Conservation (phyloP, 1,140 invertebrate species). For the Eumeta japonica region DNA sequence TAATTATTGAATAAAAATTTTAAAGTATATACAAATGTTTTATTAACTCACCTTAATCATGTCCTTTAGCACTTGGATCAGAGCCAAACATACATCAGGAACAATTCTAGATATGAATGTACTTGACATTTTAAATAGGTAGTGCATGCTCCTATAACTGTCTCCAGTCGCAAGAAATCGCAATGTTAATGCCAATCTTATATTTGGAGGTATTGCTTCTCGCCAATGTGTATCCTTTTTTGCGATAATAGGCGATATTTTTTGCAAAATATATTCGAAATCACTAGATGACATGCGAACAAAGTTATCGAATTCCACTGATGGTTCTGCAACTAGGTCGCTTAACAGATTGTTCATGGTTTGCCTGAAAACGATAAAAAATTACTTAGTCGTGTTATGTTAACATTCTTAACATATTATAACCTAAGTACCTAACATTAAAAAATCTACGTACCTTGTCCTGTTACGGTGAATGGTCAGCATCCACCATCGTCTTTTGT, state of each 20-base stretch:
- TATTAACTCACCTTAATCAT: conserved; percentile 10
- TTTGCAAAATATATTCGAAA: conserved; percentile 12
- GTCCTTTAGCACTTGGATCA: conserved; percentile 8
- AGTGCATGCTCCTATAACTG: conserved; percentile 10
- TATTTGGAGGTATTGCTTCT: conserved; percentile 10
- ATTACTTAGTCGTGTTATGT: conserved; percentile 1
- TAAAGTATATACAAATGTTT: conserved; percentile 5
- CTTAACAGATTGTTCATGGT: too few relatives aligned
- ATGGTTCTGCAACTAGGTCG: conserved; percentile 6
- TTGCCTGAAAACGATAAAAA: too few relatives aligned
- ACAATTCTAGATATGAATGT: conserved; percentile 10
- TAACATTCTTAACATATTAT: conserved; percentile 1
- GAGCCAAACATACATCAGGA: conserved; percentile 11
- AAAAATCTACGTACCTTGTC: too few relatives aligned
- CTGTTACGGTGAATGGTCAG: too few relatives aligned
- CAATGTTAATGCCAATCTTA: conserved; percentile 12
- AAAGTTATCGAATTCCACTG: conserved; percentile 12
- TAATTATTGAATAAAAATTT: conserved; percentile 7
- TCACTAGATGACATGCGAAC: conserved; percentile 11
- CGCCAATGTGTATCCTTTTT: conserved; percentile 12
- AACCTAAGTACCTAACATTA: too few relatives aligned
- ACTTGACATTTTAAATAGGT: conserved; percentile 12
- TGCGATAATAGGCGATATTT: conserved; percentile 10
- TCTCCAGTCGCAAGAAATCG: conserved; percentile 12
- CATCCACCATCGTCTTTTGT: too few relatives aligned